Evolutionary conservation across 1,140 invertebrate genomes (phyloP), one percentile per base, ranked within the genome.

Genomic region (Drosophila orosa): DNA sequence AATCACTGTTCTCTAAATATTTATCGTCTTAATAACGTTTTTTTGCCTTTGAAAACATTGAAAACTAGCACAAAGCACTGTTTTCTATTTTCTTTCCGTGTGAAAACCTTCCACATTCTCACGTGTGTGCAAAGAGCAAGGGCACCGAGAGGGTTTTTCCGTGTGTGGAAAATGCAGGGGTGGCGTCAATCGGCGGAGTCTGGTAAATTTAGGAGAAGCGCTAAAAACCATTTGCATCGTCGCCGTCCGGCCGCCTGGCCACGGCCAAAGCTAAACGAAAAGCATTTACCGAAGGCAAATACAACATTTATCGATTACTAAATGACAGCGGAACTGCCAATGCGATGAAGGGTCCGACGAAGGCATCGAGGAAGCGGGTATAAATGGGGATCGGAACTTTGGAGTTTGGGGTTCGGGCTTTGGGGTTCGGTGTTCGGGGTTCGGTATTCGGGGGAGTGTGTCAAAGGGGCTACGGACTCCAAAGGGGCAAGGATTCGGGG

Each of bases 231-330:
- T 77, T 78, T 77, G 74, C 65, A 77, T 76, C 44, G 63, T 76
- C 44, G 55, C 33, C 24, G 44, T 44, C 44, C 63, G 42, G 27
- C n/a, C 24, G 52, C 67, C 45, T n/a, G 39, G 67, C 31, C 50
- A 71, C 19, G 50, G 25, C 40, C 50, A 47, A 42, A 25, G 56
- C 62, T 74, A 68, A 74, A 67, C 69, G 76, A 79, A 73, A 74
- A 73, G 59, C 78, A 69, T 84, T 85, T 85, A 85, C 78, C 74
- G 29, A 67, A 66, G 72, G 74, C 74, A 87, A 87, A 83, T 79
- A 87, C 79, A 79, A 76, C 75, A 87, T 86, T 87, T 86, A 86
- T 86, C 83, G 83, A 86, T 86, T 86, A 73, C 62, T 69, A 69
- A 79, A 76, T 79, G 79, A 82, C 83, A 87, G 83, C 57, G 62